Percentiles rank a stretch among this genome's conserved stretches.
Evolutionary conservation across 2,888 invertebrate genomes (phyloP).

Genomic region (Melieria omissa): DNA sequence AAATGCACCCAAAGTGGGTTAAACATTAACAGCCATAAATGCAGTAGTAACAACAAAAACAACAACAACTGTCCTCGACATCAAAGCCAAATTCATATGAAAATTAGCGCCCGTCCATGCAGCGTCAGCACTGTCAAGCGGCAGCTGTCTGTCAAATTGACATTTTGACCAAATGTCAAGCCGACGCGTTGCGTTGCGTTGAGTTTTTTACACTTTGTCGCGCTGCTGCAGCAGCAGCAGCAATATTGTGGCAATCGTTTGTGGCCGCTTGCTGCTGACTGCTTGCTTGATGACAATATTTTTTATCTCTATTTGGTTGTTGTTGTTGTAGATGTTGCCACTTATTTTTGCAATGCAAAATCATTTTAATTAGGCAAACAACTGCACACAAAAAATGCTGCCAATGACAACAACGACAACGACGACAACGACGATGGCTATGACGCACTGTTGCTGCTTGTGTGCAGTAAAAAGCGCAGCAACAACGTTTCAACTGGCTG

Average conservation of each 20-base stretch:
- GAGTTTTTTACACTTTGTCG: conserved; percentile 38
- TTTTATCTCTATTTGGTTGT: too few relatives aligned
- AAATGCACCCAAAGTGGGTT: conserved; percentile 1
- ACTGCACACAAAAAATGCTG: conserved; percentile 2
- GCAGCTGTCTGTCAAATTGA: conserved; percentile 56
- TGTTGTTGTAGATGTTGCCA: too few relatives aligned
- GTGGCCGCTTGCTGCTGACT: conserved; percentile 20
- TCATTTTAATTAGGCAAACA: conserved; percentile 35
- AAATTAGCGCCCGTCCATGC: too few relatives aligned
- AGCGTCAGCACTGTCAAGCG: conserved; percentile 28
- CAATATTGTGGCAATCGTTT: neutral
- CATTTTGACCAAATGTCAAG: conserved; percentile 58
- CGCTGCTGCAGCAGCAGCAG: neutral
- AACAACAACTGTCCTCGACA: too few relatives aligned
- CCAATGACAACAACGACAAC: conserved; percentile 9
- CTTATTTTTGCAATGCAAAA: conserved; percentile 42
- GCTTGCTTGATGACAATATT: conserved; percentile 49
- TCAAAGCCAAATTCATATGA: too few relatives aligned
- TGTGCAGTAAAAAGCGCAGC: neutral
- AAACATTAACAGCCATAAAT: neutral
- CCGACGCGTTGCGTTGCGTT: conserved; percentile 16
- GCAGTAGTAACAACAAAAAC: conserved; percentile 3
- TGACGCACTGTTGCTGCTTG: conserved; percentile 41
- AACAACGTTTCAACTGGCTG: conserved; percentile 31
- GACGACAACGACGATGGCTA: neutral